A percentile compares a stretch with the other conserved stretches of the same genome.
Conservation (phyloP, 2,797 vertebrate species). For the Fistularia tabacaria region DNA sequence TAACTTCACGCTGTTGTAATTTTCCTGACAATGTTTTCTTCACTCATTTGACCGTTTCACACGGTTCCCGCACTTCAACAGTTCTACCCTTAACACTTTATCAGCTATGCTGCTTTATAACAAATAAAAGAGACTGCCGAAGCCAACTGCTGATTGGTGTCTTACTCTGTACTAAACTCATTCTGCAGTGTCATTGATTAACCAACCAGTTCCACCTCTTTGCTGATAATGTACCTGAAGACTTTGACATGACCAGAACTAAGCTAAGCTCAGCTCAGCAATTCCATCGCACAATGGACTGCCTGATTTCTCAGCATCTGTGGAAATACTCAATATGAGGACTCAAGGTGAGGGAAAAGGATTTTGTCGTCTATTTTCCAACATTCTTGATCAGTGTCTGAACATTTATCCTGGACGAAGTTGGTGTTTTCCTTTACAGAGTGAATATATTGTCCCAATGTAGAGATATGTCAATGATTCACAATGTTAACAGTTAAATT, state of each 20-base stretch:
- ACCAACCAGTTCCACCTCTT: conserved; percentile 27
- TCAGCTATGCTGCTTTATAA: conserved; percentile 50
- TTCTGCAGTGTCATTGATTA: conserved; percentile 46
- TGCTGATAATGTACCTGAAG: conserved; percentile 27
- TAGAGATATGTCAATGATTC: no score
- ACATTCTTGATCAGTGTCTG: no score
- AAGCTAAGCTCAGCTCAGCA: no score
- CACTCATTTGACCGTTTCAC: conserved; percentile 21
- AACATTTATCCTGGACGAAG: no score
- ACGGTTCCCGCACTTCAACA: conserved; percentile 37
- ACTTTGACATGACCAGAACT: conserved; percentile 15
- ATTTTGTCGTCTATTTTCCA: no score
- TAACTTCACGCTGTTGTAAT: conserved; percentile 4
- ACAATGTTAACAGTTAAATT: no score
- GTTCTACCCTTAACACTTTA: conserved; percentile 43
- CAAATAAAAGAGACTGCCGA: conserved; percentile 61
- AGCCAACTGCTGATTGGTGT: conserved; percentile 17
- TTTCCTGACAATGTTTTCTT: background rate
- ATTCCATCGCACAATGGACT: no score
- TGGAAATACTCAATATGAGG: background rate
- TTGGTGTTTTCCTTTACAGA: no score
- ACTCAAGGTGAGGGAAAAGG: no score
- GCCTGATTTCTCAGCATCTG: background rate
- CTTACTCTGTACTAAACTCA: background rate
- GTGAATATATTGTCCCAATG: no score